Percentiles rank a stretch among this genome's conserved stretches.
These are phyloP conservation scores for Malurus alboscapulatus DNA, from an alignment of 2,113 vertebrate genomes.

Conservation along the genomic window DNA sequence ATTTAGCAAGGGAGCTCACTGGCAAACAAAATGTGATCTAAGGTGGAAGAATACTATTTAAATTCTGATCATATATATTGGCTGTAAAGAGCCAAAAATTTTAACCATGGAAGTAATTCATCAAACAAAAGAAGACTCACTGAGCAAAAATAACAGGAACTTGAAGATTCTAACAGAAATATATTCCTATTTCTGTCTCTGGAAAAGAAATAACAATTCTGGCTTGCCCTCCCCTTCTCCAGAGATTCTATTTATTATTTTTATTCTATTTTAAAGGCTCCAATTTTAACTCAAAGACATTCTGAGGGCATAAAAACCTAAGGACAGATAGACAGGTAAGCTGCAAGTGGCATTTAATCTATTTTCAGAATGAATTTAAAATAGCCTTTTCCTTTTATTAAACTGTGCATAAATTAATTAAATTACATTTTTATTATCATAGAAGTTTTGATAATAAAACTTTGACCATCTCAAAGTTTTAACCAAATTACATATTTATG, in stretches of 20 bases:
- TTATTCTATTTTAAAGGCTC: not conserved
- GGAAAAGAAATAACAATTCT: not conserved
- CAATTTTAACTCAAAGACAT: not conserved
- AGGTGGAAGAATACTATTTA: not conserved
- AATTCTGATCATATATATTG: not conserved
- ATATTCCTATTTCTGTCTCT: not conserved
- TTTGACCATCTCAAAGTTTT: not conserved
- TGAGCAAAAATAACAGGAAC: not conserved
- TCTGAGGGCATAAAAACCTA: not conserved
- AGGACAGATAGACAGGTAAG: not conserved
- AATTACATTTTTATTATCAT: not conserved
- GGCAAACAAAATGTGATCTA: not conserved
- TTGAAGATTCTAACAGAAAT: not conserved
- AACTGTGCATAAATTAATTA: not conserved
- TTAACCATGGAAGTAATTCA: not conserved
- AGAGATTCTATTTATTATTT: not conserved
- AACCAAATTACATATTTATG: not conserved
- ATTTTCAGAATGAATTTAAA: slow-evolving; percentile 23
- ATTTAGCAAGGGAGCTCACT: not conserved
- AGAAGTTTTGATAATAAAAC: too few species aligned
- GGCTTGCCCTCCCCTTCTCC: not conserved
- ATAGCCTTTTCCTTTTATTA: slow-evolving; percentile 1
- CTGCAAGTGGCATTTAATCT: not conserved
- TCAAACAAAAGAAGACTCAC: not conserved
- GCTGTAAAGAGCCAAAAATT: not conserved